phyloP scores from a whole-genome alignment of 1,140 invertebrate species.

The Araneus ventricosus region DNA sequence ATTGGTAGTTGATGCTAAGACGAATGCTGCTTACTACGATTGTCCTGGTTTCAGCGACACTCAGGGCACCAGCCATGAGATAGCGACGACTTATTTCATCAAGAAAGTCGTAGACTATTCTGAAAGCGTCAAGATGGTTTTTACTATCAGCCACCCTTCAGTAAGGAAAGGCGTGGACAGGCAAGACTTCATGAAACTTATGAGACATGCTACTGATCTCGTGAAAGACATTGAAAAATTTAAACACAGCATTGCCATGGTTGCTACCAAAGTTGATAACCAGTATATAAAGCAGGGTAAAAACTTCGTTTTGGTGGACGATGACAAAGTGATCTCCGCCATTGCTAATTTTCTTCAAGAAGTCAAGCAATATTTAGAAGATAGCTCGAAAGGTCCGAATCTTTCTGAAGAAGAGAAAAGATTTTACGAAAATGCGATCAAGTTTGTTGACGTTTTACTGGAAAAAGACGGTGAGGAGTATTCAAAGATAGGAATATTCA shows the following conservation, averaged over 20 bases:
- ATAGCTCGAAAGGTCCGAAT: neutral
- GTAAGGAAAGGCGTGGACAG: conserved; percentile 14
- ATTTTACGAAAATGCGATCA: neutral
- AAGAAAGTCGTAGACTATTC: conserved; percentile 17
- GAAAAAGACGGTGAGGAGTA: neutral
- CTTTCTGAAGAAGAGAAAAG: neutral
- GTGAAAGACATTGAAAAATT: conserved; percentile 38
- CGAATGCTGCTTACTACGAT: neutral
- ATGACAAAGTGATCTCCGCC: neutral
- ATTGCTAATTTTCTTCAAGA: conserved; percentile 6
- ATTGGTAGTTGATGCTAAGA: neutral
- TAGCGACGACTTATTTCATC: conserved; percentile 32
- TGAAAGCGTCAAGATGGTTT: neutral
- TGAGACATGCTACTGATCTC: conserved; percentile 4
- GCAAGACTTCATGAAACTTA: conserved; percentile 1
- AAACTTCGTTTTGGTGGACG: neutral
- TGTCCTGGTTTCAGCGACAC: conserved; percentile 40
- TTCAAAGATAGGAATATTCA: conserved; percentile 17
- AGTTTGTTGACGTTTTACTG: neutral
- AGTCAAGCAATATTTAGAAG: neutral
- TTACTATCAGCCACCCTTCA: neutral
- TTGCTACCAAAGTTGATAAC: conserved; percentile 33
- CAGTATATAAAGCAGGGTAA: neutral
- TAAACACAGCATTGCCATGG: neutral
- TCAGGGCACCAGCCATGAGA: neutral